Conservation (phyloP, 1,140 invertebrate genomes). For the Drosophila ohnishii region DNA sequence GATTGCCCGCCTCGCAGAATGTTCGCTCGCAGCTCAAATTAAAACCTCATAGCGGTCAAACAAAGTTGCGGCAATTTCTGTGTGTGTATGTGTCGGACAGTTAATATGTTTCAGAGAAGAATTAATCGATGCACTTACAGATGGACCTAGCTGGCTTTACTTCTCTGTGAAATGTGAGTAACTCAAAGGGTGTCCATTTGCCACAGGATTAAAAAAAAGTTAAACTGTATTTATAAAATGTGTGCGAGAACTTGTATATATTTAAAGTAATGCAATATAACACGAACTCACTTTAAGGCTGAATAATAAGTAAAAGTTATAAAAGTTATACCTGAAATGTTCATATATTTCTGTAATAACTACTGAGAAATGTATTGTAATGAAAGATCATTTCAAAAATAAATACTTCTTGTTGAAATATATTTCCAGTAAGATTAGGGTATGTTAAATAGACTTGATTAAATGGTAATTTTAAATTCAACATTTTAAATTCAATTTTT, state of each 20-base stretch:
- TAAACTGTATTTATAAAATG: background rate
- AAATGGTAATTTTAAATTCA: no score
- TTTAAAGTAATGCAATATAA: no score
- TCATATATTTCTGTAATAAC: background rate
- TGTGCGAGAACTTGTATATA: background rate
- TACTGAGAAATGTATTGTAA: background rate
- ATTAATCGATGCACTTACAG: constrained; percentile 1
- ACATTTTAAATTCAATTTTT: no score
- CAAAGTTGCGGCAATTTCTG: constrained; percentile 11
- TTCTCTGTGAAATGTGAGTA: background rate
- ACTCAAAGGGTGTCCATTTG: background rate
- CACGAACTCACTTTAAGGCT: no score
- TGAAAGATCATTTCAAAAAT: no score
- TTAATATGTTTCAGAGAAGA: constrained; percentile 19
- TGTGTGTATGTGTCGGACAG: constrained; percentile 8
- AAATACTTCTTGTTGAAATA: no score
- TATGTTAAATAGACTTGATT: background rate
- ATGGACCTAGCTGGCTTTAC: background rate
- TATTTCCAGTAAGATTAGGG: background rate
- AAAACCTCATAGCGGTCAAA: constrained; percentile 44
- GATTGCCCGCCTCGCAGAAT: constrained; percentile 30
- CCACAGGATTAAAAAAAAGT: background rate
- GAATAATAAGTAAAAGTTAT: no score
- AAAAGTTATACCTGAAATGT: no score
- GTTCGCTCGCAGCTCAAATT: constrained; percentile 24